These are phyloP conservation scores for Fregata magnificens DNA, from an alignment of 2,113 vertebrate genomes.

Conservation along the genomic window DNA sequence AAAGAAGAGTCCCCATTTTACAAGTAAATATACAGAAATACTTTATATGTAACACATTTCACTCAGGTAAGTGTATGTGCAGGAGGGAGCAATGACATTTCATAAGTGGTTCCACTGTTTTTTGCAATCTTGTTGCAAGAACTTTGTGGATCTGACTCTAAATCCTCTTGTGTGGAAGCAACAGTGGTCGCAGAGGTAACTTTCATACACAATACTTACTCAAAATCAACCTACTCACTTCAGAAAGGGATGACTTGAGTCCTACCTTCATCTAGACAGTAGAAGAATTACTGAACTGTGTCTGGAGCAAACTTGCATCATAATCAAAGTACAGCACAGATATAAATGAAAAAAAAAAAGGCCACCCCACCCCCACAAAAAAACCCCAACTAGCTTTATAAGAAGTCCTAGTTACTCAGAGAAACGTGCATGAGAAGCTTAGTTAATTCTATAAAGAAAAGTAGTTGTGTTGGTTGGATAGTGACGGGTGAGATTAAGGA, in stretches of 20 bases:
- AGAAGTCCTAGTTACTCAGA: neutral
- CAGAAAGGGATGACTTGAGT: neutral
- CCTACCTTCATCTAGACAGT: neutral
- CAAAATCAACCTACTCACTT: neutral
- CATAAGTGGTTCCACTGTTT: neutral
- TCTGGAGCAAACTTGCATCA: neutral
- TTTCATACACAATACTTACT: neutral
- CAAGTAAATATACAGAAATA: neutral
- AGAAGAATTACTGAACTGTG: neutral
- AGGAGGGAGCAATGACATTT: neutral
- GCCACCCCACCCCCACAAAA: accelerated
- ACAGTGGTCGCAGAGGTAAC: neutral
- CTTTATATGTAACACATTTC: neutral
- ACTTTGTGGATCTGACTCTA: neutral
- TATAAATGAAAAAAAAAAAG: neutral
- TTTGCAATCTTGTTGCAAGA: neutral
- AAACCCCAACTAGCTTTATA: neutral
- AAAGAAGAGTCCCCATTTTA: neutral
- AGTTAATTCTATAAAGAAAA: neutral
- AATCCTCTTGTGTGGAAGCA: neutral
- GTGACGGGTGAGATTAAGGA: neutral
- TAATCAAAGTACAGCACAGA: neutral
- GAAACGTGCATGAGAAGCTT: neutral
- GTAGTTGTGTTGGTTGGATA: neutral
- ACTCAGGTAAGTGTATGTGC: accelerated